These are phyloP conservation scores for Vidua macroura DNA, from an alignment of 2,113 vertebrate species.

Conservation along the genomic window DNA sequence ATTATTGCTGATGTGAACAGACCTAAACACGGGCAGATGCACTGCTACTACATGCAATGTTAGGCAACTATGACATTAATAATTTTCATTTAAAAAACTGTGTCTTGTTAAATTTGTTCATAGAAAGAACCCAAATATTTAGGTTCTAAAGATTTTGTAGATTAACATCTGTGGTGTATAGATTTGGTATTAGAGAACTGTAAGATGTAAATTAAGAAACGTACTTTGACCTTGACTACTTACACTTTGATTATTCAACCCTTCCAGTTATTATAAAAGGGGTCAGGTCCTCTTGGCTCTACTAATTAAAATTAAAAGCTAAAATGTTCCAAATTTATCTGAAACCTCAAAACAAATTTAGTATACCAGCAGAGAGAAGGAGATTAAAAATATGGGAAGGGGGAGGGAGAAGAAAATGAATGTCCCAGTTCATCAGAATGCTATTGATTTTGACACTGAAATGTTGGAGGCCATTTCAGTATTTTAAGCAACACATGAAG, in stretches of 20 bases:
- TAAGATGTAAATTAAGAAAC: neutral
- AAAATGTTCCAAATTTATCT: neutral
- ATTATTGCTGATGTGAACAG: neutral
- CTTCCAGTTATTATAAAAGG: neutral
- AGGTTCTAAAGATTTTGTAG: neutral
- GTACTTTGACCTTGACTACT: slow-evolving; percentile 28
- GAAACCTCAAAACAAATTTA: slow-evolving; percentile 18
- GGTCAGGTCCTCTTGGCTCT: slow-evolving; percentile 7
- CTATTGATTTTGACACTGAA: neutral
- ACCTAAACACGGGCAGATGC: neutral
- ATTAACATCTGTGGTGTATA: neutral
- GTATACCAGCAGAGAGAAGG: neutral
- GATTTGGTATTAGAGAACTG: neutral
- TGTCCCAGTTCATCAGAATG: neutral
- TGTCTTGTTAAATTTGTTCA: neutral
- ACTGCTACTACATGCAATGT: neutral
- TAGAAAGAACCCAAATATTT: neutral
- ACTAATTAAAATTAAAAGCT: slow-evolving; percentile 14
- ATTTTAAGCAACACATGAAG: neutral
- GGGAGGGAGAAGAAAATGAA: neutral
- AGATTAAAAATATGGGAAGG: neutral
- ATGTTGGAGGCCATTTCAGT: neutral
- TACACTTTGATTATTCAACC: neutral
- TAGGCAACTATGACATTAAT: neutral
- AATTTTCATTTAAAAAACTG: neutral